phyloP scores from a whole-genome alignment of 2,888 invertebrate genomes.

The Pedicia rivosa region DNA sequence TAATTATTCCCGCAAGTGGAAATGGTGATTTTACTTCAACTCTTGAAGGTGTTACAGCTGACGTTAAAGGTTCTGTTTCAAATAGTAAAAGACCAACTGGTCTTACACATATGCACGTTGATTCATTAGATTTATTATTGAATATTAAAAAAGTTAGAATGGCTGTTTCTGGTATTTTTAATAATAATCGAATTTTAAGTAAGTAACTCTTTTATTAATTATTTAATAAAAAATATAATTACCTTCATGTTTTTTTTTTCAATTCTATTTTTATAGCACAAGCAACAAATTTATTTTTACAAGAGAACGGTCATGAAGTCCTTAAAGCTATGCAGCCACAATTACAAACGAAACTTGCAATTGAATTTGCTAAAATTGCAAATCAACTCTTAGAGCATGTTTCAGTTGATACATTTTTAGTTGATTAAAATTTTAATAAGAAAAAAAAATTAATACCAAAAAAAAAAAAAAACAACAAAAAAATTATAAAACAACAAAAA shows the following conservation, averaged over 20 bases:
- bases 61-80: constrained; percentile 41
- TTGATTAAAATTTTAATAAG: constrained; percentile 15
- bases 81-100: constrained; percentile 29
- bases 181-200: constrained; percentile 53
- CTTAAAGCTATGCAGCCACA: constrained; percentile 52
- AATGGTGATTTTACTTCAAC: constrained; percentile 50
- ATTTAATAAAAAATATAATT: neutral
- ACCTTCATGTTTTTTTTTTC: neutral
- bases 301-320: constrained; percentile 52
- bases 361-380: constrained; percentile 43
- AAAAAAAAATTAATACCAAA: too few relatives aligned
- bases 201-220: constrained; percentile 25
- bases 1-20: constrained; percentile 54
- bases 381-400: constrained; percentile 48
- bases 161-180: constrained; percentile 48
- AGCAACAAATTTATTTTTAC: constrained; percentile 52
- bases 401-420: constrained; percentile 42
- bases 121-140: constrained; percentile 41
- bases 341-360: constrained; percentile 43
- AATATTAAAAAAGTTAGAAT: constrained; percentile 43
- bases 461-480: too few relatives aligned
- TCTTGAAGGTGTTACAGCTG: constrained; percentile 42
- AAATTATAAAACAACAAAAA: too few relatives aligned
- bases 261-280: constrained; percentile 36
- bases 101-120: constrained; percentile 43